phyloP scores from a whole-genome alignment of 2,888 invertebrate species.

The Hyalella azteca region DNA sequence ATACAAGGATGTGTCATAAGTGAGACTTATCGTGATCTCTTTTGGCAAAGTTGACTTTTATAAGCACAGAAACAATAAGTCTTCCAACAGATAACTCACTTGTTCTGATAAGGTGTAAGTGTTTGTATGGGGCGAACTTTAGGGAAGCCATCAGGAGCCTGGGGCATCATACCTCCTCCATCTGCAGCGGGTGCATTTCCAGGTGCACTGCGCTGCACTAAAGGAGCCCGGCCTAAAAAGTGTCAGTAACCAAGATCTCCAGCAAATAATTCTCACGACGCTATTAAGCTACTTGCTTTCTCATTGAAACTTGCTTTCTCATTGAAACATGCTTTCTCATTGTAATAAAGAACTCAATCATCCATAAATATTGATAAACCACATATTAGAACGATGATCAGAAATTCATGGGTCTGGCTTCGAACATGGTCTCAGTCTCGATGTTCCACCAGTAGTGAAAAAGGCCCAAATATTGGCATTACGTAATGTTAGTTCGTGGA shows the following conservation, averaged over 20 bases:
- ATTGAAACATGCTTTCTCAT: too few species aligned
- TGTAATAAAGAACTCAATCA: neutral
- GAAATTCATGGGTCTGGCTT: neutral
- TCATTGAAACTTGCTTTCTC: too few species aligned
- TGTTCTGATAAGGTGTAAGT: constrained; percentile 92
- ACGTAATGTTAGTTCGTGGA: too few species aligned
- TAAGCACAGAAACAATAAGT: too few species aligned
- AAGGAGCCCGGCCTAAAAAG: constrained; percentile 9
- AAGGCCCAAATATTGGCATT: too few species aligned
- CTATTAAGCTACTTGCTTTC: too few species aligned
- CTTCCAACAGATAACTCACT: too few species aligned
- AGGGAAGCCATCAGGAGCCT: constrained; percentile 43
- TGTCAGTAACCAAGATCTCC: neutral
- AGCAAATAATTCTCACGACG: neutral
- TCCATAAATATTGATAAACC: neutral
- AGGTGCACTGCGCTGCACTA: neutral
- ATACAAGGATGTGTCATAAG: too few species aligned
- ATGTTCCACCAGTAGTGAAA: too few species aligned
- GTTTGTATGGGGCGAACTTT: constrained; percentile 76
- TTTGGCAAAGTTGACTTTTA: too few species aligned
- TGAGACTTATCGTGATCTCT: too few species aligned
- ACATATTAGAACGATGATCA: neutral
- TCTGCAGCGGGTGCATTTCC: neutral
- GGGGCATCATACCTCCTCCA: neutral
- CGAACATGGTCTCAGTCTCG: too few species aligned